Percentiles rank a stretch among this genome's conserved stretches.
Evolutionary conservation across 1,140 invertebrate genomes (phyloP).

Genomic region (Zaprionus nigranus): DNA sequence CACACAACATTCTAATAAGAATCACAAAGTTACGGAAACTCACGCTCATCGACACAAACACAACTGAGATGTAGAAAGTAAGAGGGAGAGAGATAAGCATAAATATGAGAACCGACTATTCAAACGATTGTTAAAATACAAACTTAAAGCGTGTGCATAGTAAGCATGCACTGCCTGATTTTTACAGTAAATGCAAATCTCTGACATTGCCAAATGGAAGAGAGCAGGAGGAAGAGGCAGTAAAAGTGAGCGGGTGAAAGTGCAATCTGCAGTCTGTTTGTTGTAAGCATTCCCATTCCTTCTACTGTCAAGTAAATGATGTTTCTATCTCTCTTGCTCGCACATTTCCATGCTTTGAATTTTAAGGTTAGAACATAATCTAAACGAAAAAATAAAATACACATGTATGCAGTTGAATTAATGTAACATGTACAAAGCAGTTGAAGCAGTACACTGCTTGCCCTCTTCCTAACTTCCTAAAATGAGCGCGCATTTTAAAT

Average conservation of each 20-base stretch:
- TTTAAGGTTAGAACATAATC: conserved; percentile 4
- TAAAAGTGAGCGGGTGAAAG: conserved; percentile 2
- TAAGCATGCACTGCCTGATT: conserved; percentile 8
- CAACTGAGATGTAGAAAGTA: conserved; percentile 13
- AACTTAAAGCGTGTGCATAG: conserved; percentile 1
- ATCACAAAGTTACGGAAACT: not conserved
- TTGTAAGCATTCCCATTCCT: conserved; percentile 14
- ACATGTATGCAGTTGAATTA: not conserved
- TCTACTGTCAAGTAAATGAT: conserved; percentile 14
- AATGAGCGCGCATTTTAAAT: conserved; percentile 16
- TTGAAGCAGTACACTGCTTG: conserved; percentile 13
- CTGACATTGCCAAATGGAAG: not conserved
- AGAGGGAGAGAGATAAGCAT: not conserved
- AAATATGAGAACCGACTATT: conserved; percentile 4
- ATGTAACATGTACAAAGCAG: conserved; percentile 17
- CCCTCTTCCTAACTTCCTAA: not conserved
- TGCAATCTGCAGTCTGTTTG: conserved; percentile 12
- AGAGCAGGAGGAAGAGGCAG: not conserved
- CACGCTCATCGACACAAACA: conserved; percentile 9
- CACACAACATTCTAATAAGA: not conserved
- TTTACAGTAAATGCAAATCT: conserved; percentile 11
- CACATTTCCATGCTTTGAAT: not conserved
- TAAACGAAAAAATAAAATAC: conserved; percentile 3
- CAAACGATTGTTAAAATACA: conserved; percentile 10
- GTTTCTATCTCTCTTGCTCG: conserved; percentile 6